Percentiles rank a stretch among this genome's conserved stretches.
Evolutionary conservation across 2,113 vertebrate species (phyloP).

Genomic region (Ophthalmolycus amberensis): DNA sequence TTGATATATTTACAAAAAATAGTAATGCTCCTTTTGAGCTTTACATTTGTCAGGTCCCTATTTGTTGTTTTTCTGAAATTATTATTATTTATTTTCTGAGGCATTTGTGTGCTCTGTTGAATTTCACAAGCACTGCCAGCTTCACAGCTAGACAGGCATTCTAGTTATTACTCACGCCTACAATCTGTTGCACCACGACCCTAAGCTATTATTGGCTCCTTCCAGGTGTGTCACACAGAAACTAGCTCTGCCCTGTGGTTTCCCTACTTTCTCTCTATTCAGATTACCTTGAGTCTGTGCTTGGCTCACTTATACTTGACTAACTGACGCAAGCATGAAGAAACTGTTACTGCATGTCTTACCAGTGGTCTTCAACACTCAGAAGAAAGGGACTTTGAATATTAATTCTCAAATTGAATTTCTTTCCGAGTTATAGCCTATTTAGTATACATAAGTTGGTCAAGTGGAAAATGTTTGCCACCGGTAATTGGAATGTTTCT

Average conservation of each 20-base stretch:
- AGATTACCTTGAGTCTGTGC: constrained; percentile 32
- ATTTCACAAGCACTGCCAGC: constrained; percentile 38
- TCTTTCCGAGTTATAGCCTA: constrained; percentile 9
- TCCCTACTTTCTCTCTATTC: constrained; percentile 40
- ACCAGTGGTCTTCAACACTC: neutral
- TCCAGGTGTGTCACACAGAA: constrained; percentile 77
- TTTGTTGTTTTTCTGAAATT: neutral
- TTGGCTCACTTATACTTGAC: neutral
- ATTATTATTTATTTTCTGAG: constrained; percentile 12
- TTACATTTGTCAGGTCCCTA: neutral
- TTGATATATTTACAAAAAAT: neutral
- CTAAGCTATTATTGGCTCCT: constrained; percentile 74
- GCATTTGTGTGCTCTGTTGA: constrained; percentile 37
- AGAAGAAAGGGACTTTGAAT: constrained; percentile 19
- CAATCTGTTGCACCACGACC: constrained; percentile 56
- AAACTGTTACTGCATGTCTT: constrained; percentile 15
- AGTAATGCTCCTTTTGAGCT: neutral
- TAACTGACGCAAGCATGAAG: constrained; percentile 15
- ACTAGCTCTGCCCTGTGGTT: constrained; percentile 49
- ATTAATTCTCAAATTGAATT: constrained; percentile 17
- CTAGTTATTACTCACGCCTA: constrained; percentile 65
- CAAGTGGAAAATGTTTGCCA: constrained; percentile 54
- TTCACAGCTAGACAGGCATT: constrained; percentile 40
- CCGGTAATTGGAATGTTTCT: constrained; percentile 80
- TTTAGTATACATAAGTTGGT: constrained; percentile 38